Percentiles rank a stretch among this genome's conserved stretches.
Conservation (phyloP, 2,888 invertebrate genomes). For the Eumacrocentrus americanus region DNA sequence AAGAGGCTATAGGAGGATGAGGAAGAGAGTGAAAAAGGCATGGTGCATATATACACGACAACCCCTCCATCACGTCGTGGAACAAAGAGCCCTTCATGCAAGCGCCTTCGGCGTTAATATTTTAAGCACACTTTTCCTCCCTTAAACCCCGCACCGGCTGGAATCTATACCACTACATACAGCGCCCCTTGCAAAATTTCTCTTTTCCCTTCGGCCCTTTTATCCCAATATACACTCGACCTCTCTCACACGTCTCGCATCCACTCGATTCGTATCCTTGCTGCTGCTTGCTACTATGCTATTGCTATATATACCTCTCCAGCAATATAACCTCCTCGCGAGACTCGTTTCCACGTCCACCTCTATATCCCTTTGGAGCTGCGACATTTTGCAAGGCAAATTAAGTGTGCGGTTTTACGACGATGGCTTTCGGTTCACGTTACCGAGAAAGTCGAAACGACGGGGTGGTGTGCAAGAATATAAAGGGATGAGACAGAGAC, state of each 20-base stretch:
- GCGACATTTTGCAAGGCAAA: conserved; percentile 61
- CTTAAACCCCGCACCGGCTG: conserved; percentile 28
- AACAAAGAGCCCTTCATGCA: conserved; percentile 51
- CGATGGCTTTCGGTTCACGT: conserved; percentile 49
- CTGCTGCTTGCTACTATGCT: conserved; percentile 24
- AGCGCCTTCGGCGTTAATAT: conserved; percentile 60
- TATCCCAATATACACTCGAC: neutral
- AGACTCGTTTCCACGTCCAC: neutral
- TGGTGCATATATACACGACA: neutral
- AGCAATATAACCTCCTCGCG: conserved; percentile 7
- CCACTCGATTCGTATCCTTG: too few species aligned
- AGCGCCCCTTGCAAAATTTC: conserved; percentile 15
- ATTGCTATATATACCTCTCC: conserved; percentile 27
- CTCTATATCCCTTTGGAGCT: conserved; percentile 35
- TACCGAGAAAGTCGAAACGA: conserved; percentile 20
- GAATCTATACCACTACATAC: conserved; percentile 2
- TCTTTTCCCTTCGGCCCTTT: conserved; percentile 25
- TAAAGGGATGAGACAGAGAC: neutral
- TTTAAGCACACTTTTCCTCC: conserved; percentile 60
- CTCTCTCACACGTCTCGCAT: conserved; percentile 23
- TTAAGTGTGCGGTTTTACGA: conserved; percentile 61
- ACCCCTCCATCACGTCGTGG: conserved; percentile 31
- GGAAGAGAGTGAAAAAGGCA: neutral
- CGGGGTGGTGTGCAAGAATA: conserved; percentile 7
- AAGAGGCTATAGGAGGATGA: too few species aligned